Evolutionary conservation across 2,888 invertebrate genomes (phyloP), one percentile per base, ranked within the genome.

Genomic region (Neoitamus cyanurus): DNA sequence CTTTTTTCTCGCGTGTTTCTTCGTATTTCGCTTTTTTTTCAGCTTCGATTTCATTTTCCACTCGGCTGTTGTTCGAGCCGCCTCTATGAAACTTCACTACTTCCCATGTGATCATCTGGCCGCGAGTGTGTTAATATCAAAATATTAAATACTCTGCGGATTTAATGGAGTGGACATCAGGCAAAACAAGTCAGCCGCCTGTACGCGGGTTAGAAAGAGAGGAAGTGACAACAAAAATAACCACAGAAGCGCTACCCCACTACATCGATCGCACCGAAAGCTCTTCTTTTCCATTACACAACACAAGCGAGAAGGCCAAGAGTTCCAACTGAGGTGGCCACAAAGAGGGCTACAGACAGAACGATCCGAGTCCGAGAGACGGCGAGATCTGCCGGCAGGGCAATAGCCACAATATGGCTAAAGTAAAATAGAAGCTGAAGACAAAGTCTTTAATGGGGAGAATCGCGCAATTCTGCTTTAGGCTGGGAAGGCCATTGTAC

Each of bases 31-130:
- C 28, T 78, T 78, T 78, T 78, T 78, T 77, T 48, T 78, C 78
- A 31, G 58, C 48, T 78, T 58, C 78, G 46, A 48, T 78, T 78
- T 78, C 48, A 78, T 78, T 82, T 82, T 69, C 69, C 69, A 82
- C 46, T 82, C 69, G 28, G 34, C 31, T 37, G 69, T 82, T 82
- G 69, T 82, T 82, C 30, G 48, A 58, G 30, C 15, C 46, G 30
- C 31, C 48, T 78, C 48, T 31, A 46, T 25, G 15, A n/a, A 30
- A 48, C 48, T 78, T 73, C 73, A 6, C 20, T 36, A 6, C 58
- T 25, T n/a, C 30, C 37, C 78, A 30, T 58, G 75, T 48, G 78
- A 78, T 78, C 78, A 78, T 31, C 42, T 70, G 7, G 7, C 25
- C 58, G 31, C 58, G 58, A 31, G 58, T 78, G 31, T 78, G 58